phyloP scores from a whole-genome alignment of 2,797 vertebrate species.

The Enteromius unitaeniatus region DNA sequence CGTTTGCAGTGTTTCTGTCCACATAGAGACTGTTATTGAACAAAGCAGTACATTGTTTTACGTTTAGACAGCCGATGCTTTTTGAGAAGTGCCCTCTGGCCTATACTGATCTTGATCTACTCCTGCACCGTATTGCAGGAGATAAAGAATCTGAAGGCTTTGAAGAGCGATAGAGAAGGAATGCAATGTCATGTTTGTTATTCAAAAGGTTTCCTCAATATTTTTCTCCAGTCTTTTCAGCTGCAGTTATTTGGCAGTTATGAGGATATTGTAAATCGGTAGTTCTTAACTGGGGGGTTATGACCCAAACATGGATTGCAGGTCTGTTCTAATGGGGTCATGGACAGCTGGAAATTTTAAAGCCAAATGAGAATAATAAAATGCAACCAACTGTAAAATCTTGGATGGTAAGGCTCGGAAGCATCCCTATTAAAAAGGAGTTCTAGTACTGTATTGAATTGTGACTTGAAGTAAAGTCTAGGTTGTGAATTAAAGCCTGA shows the following conservation, averaged over 20 bases:
- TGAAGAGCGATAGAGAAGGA: constrained; percentile 14
- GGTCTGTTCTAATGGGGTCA: neutral
- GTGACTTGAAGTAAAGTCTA: neutral
- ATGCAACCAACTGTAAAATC: neutral
- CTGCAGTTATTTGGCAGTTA: constrained; percentile 6
- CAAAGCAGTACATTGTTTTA: constrained; percentile 55
- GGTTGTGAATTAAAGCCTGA: neutral
- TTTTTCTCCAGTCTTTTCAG: constrained; percentile 16
- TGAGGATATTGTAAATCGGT: constrained; percentile 21
- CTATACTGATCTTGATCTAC: constrained; percentile 14
- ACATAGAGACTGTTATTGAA: constrained; percentile 28
- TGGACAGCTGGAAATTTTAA: neutral
- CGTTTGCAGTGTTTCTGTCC: constrained; percentile 55
- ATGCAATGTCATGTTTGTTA: constrained; percentile 29
- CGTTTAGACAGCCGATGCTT: constrained; percentile 23
- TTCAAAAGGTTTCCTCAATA: constrained; percentile 26
- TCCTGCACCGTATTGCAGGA: neutral
- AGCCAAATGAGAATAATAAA: neutral
- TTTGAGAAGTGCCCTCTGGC: constrained; percentile 43
- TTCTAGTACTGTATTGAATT: neutral
- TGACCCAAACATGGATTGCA: constrained; percentile 1
- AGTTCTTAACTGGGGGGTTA: neutral
- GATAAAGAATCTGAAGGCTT: constrained; percentile 19
- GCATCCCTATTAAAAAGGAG: neutral
- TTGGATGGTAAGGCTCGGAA: neutral